These are phyloP conservation scores for Pempheris klunzingeri DNA, from an alignment of 2,797 vertebrate genomes.

Conservation along the genomic window DNA sequence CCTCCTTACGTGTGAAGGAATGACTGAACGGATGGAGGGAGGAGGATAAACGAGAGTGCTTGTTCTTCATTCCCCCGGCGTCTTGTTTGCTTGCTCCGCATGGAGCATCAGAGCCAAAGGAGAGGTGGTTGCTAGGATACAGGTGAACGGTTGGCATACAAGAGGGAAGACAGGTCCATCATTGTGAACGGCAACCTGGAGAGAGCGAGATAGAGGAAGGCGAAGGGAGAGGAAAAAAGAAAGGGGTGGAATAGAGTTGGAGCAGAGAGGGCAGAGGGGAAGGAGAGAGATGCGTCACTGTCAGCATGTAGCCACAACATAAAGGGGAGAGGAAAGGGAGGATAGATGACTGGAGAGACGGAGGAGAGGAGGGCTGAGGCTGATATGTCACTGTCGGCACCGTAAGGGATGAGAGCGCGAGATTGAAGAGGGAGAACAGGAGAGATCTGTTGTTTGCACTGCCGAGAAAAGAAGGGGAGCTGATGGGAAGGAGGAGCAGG, in stretches of 20 bases:
- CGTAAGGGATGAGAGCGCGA: constrained; percentile 45
- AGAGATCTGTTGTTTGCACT: constrained; percentile 55
- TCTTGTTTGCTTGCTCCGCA: constrained; percentile 82
- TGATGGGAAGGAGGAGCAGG: constrained; percentile 48
- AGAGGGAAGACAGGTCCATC: constrained; percentile 79
- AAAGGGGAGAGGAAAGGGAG: constrained; percentile 56
- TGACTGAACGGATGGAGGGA: constrained; percentile 74
- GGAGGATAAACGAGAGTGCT: constrained; percentile 77
- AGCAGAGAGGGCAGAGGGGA: constrained; percentile 63
- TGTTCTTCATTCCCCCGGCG: constrained; percentile 80
- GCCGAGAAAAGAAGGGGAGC: constrained; percentile 22
- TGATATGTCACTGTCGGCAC: constrained; percentile 69
- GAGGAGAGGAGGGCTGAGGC: constrained; percentile 47
- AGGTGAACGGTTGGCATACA: constrained; percentile 86
- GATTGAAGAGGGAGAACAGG: constrained; percentile 19
- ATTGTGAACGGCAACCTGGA: constrained; percentile 77
- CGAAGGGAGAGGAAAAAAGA: constrained; percentile 15
- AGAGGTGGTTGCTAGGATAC: constrained; percentile 90
- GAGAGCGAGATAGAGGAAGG: constrained; percentile 69
- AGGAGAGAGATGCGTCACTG: constrained; percentile 67
- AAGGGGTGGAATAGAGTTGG: constrained; percentile 56
- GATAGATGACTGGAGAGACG: constrained; percentile 56
- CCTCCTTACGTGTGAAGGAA: constrained; percentile 78
- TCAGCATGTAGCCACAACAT: constrained; percentile 51
- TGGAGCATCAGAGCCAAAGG: constrained; percentile 81